Evolutionary conservation across 2,888 invertebrate species (phyloP).

Genomic region (Cynaeus angustus): DNA sequence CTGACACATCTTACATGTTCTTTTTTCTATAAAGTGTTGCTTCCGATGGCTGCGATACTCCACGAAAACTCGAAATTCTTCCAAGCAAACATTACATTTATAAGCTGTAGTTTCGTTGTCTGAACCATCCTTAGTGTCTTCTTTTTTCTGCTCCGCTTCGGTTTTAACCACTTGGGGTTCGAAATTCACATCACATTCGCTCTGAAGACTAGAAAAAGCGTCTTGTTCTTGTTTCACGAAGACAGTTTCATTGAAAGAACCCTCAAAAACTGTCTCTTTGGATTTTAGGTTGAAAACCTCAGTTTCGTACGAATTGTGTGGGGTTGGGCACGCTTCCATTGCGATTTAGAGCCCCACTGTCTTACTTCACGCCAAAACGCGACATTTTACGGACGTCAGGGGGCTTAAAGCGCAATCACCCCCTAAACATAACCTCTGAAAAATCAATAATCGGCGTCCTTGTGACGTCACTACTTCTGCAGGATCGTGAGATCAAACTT

Average conservation of each 20-base stretch:
- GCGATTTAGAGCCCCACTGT: not conserved
- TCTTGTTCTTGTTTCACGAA: conserved; percentile 16
- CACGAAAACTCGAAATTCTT: conserved; percentile 55
- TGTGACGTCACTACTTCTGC: conserved; percentile 23
- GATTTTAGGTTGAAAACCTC: not conserved
- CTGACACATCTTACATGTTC: conserved; percentile 61
- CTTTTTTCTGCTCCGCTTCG: not conserved
- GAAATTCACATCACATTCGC: conserved; percentile 7
- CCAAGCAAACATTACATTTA: conserved; percentile 58
- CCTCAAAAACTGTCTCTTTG: conserved; percentile 10
- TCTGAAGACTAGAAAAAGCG: conserved; percentile 16
- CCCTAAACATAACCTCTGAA: conserved; percentile 41
- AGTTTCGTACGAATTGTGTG: not conserved
- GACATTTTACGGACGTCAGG: conserved; percentile 21
- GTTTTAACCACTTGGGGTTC: conserved; percentile 4
- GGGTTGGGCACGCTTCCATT: conserved; percentile 18
- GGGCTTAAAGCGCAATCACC: conserved; percentile 30
- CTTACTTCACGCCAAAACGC: not conserved
- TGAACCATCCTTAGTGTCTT: not conserved
- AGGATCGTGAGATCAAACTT: too few relatives aligned
- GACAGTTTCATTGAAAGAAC: conserved; percentile 23
- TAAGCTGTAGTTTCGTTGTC: conserved; percentile 55
- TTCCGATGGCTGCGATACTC: conserved; percentile 59
- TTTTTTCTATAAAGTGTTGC: conserved; percentile 61
- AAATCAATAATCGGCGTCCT: conserved; percentile 33